Evolutionary conservation across 35 echinoderm and acorn worm genomes (phyloP).

Genomic region (Diadema setosum): DNA sequence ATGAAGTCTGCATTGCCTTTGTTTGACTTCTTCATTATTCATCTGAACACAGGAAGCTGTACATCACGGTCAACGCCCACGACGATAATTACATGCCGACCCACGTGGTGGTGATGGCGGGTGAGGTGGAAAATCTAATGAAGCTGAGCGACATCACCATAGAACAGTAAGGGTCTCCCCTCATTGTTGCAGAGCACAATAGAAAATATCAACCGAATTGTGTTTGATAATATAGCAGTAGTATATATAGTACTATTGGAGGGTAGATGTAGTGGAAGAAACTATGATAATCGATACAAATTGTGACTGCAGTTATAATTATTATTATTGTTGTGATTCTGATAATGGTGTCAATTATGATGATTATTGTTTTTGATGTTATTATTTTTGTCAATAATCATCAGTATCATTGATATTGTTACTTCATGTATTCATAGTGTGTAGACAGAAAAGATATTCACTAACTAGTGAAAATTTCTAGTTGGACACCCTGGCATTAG

Average conservation of each 20-base stretch:
- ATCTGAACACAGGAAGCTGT: constrained; percentile 55
- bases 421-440: no score
- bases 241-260: not conserved
- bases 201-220: no score
- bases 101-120: constrained; percentile 89
- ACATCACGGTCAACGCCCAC: constrained; percentile 67
- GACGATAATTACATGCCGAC: constrained; percentile 96
- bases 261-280: no score
- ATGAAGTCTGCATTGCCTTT: no score
- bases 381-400: not conserved
- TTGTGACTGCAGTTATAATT: not conserved
- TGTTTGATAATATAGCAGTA: no score
- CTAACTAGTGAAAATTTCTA: no score
- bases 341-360: not conserved
- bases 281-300: not conserved
- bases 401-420: no score
- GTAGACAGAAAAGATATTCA: no score
- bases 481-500: no score
- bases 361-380: not conserved
- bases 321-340: not conserved
- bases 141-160: constrained; percentile 78
- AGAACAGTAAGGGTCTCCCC: constrained; percentile 58
- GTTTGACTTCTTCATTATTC: no score
- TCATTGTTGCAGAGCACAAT: no score
- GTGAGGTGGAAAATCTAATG: constrained; percentile 58